Base-by-base conservation (phyloP, 2,113 vertebrate species). In the Nycticorax nycticorax region DNA sequence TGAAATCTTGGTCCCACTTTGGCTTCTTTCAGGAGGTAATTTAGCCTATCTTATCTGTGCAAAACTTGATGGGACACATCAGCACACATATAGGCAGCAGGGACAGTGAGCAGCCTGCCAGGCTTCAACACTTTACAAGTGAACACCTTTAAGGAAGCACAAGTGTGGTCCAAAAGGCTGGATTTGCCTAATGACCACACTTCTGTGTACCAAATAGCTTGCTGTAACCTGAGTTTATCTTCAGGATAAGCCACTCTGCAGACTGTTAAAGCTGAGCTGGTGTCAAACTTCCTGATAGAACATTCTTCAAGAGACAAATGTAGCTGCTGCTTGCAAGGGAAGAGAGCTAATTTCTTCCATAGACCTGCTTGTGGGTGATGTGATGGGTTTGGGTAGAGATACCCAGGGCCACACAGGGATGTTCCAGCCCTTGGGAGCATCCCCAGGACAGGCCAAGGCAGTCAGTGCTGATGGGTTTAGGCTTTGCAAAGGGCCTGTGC, bases 351-450 rank as follows among this genome's bases (percentile, higher is more conserved):
- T 77, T 85, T 69, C 6, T 69, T 53, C 43, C 47, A 32, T 37
- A 71, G 6, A 71, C 3, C 8, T 2, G 0, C 20, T 80, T 57
- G 12, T 0, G 3, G 55, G 2, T 21, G 57, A 13, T 24, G 14
- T 43, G 7, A 35, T 68, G 26, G 17, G 5, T 62, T 83, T 91
- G 32, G 15, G 13, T 63, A 73, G 71, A 64, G 17, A 52, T 64
- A 23, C 8, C 22, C 24, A 69, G 14, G 27, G 26, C 12, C 24
- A 66, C 16, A n/a, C 2, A 71, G 26, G 10, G 24, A 28, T 27
- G 17, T 73, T 80, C 13, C 28, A 77, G 12, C 10, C 30, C 19
- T 33, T 1, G 6, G 15, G 8, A 89, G 8, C 6, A 43, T 22
- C 21, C 30, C 35, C 22, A 75, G 23, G 13, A 35, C 23, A 79